phyloP scores from a whole-genome alignment of 2,888 invertebrate species.

The Neoitamus cyanurus region DNA sequence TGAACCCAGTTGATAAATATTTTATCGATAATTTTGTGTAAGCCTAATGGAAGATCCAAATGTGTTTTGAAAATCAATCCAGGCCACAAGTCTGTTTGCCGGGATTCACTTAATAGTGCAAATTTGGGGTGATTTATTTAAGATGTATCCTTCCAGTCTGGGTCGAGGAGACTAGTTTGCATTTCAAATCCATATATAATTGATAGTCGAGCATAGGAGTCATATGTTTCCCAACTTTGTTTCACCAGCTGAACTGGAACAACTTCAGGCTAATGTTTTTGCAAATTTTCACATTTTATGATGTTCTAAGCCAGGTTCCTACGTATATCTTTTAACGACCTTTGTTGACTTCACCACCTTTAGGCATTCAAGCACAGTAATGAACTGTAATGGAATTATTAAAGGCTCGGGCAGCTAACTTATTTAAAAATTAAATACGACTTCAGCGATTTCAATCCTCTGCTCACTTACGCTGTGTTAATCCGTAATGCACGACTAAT shows the following conservation, averaged over 20 bases:
- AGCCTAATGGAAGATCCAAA: conserved; percentile 8
- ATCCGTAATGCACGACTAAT: too few relatives aligned
- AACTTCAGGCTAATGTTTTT: not conserved
- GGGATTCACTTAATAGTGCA: conserved; percentile 19
- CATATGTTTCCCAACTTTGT: not conserved
- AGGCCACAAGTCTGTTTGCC: not conserved
- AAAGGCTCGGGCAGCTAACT: too few relatives aligned
- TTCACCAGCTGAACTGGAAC: not conserved
- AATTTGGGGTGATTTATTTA: not conserved
- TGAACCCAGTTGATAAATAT: conserved; percentile 24
- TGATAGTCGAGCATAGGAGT: not conserved
- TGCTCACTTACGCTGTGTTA: too few relatives aligned
- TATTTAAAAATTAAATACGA: too few relatives aligned
- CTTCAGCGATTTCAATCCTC: too few relatives aligned
- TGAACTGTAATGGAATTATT: too few relatives aligned
- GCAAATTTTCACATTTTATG: not conserved
- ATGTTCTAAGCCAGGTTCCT: not conserved
- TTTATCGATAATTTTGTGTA: conserved; percentile 24
- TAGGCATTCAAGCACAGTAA: not conserved
- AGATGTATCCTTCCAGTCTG: not conserved
- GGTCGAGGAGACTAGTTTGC: not conserved
- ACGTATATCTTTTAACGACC: not conserved
- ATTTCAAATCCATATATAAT: not conserved
- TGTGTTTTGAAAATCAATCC: conserved; percentile 33
- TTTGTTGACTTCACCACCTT: not conserved